phyloP scores from a whole-genome alignment of 2,113 vertebrate genomes.

The Gymnogyps californianus region DNA sequence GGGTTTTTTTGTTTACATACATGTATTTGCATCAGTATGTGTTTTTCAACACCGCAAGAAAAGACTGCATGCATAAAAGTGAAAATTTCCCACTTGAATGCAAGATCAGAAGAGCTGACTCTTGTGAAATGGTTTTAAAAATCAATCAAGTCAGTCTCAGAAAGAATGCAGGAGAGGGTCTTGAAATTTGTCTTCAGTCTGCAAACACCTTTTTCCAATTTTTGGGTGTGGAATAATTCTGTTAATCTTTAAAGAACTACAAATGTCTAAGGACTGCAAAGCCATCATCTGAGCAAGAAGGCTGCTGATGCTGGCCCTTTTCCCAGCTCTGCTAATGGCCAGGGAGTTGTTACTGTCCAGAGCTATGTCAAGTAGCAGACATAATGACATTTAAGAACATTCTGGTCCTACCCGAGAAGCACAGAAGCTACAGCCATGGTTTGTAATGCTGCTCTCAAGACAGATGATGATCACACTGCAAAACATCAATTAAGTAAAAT shows the following conservation, averaged over 20 bases:
- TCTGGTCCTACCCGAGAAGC: neutral
- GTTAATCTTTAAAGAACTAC: neutral
- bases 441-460: neutral
- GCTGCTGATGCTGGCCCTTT: neutral
- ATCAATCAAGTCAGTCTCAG: neutral
- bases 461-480: neutral
- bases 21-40: rapidly evolving
- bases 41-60: neutral
- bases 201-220: neutral
- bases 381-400: neutral
- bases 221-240: neutral
- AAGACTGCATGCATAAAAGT: neutral
- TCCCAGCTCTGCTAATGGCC: neutral
- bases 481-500: neutral
- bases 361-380: neutral
- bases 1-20: neutral
- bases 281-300: neutral
- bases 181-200: neutral
- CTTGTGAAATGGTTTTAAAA: neutral
- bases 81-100: neutral
- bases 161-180: neutral
- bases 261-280: neutral
- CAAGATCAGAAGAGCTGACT: neutral
- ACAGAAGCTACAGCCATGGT: neutral
- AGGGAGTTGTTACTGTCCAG: neutral